These are phyloP conservation scores for Chloroclysta siterata DNA, from an alignment of 2,888 invertebrate species.

Conservation along the genomic window DNA sequence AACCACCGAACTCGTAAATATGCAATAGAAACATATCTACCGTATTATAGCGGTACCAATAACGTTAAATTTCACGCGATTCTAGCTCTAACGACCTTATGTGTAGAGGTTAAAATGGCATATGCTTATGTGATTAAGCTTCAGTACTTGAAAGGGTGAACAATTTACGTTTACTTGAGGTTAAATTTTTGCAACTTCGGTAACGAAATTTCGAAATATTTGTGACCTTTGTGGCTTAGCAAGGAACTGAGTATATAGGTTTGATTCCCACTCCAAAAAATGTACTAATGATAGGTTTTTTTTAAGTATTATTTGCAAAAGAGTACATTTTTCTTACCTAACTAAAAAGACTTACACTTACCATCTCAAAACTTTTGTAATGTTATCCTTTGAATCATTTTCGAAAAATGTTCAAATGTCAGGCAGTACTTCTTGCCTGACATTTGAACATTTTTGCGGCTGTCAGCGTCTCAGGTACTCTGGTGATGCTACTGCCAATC, in stretches of 20 bases:
- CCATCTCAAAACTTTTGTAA: no score
- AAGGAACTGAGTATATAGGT: neutral
- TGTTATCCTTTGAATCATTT: no score
- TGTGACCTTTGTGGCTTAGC: neutral
- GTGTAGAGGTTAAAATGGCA: slow-evolving; percentile 15
- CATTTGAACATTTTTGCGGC: no score
- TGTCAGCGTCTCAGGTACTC: no score
- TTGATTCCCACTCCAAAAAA: neutral
- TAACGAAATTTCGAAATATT: neutral
- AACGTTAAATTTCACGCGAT: slow-evolving; percentile 12
- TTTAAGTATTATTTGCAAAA: no score
- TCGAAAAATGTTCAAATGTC: no score
- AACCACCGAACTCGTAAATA: slow-evolving; percentile 33
- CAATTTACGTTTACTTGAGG: slow-evolving; percentile 51
- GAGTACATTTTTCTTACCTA: no score
- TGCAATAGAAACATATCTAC: slow-evolving; percentile 38
- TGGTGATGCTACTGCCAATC: no score
- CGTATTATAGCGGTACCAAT: slow-evolving; percentile 33
- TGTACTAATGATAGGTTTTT: no score
- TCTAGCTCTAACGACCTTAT: slow-evolving; percentile 10
- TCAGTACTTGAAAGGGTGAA: slow-evolving; percentile 22
- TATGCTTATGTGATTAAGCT: slow-evolving; percentile 26
- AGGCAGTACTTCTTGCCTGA: no score
- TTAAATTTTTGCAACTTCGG: neutral
- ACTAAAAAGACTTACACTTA: no score